These are phyloP conservation scores for Mus musculus DNA, from an alignment of 2,113 vertebrate species.

Conservation along the genomic window GRCm39 chr8:112682001-112682500, in stretches of 20 bases:
- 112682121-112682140: neutral
- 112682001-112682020: neutral
- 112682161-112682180: neutral
- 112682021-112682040: conserved; percentile 14
- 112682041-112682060: neutral
- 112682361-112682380: too few species aligned
- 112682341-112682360: too few species aligned
- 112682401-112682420: too few species aligned
- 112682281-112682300: neutral
- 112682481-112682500: too few species aligned
- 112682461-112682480: too few species aligned
- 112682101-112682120: neutral
- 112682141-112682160: neutral
- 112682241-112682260: neutral
- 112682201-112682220: neutral
- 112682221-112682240: neutral
- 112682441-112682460: too few species aligned
- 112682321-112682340: neutral
- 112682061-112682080: neutral
- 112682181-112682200: neutral
- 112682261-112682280: neutral
- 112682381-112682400: too few species aligned
- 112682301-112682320: too few species aligned
- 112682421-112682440: too few species aligned
- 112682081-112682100: neutral